These are phyloP conservation scores for Antitype chi DNA, from an alignment of 2,888 invertebrate genomes.

Conservation along the genomic window DNA sequence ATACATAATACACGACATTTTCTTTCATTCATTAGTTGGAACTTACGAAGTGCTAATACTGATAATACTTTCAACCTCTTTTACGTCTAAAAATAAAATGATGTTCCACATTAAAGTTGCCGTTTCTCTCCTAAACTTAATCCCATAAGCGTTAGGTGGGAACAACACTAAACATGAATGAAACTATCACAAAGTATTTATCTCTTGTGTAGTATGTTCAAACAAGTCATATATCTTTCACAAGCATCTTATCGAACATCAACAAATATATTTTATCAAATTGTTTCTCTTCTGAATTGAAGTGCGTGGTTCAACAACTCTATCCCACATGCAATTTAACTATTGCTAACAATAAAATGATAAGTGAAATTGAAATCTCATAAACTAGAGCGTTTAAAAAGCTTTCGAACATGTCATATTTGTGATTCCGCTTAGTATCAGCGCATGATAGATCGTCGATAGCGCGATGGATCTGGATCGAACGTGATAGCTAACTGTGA, in stretches of 20 bases:
- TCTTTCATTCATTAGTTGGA: constrained; percentile 48
- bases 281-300: constrained; percentile 34
- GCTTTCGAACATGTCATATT: constrained; percentile 55
- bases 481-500: constrained; percentile 85
- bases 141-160: neutral
- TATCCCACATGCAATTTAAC: constrained; percentile 21
- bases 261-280: constrained; percentile 46
- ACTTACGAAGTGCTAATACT: constrained; percentile 17
- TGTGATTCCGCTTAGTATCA: constrained; percentile 57
- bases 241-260: constrained; percentile 33
- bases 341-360: constrained; percentile 32
- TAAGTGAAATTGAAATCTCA: constrained; percentile 50
- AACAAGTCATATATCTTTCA: constrained; percentile 38
- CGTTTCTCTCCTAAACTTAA: constrained; percentile 1
- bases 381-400: constrained; percentile 41
- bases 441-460: constrained; percentile 74
- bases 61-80: constrained; percentile 27
- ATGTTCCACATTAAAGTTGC: neutral
- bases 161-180: constrained; percentile 39
- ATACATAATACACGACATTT: constrained; percentile 39
- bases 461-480: constrained; percentile 81
- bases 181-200: constrained; percentile 38
- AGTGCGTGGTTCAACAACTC: constrained; percentile 25
- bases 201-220: constrained; percentile 24
- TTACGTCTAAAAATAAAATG: constrained; percentile 12